Evolutionary conservation across 2,113 vertebrate species (phyloP).

Genomic region (Nesoenas mayeri): DNA sequence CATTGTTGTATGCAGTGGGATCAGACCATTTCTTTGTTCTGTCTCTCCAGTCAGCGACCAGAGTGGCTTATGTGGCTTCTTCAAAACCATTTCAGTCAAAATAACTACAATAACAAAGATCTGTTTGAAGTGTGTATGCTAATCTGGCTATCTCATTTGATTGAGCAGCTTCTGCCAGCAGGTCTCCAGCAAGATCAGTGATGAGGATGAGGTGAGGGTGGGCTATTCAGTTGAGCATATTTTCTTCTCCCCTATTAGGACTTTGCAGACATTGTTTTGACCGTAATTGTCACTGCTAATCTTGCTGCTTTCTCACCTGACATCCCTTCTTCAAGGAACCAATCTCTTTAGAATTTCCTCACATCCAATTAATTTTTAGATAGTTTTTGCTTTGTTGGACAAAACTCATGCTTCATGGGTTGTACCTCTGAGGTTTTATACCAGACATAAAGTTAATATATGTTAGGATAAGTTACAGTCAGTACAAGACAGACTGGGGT

Average conservation of each 20-base stretch:
- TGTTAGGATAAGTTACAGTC: neutral
- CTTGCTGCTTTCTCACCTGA: neutral
- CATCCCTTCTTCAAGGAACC: neutral
- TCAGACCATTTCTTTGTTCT: neutral
- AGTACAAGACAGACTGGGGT: neutral
- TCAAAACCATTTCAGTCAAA: neutral
- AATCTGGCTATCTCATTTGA: neutral
- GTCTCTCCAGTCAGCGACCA: neutral
- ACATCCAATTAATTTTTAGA: neutral
- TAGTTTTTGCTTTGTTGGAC: neutral
- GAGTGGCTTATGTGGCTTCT: neutral
- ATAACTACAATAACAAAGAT: neutral
- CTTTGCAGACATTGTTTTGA: neutral
- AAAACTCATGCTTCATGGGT: neutral
- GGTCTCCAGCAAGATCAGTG: neutral
- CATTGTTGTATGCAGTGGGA: rapidly evolving
- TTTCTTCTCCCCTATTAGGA: neutral
- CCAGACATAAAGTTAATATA: neutral
- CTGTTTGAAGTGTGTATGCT: neutral
- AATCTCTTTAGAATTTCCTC: neutral
- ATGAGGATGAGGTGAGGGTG: neutral
- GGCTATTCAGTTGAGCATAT: neutral
- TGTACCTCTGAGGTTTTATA: neutral
- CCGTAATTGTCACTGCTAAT: neutral
- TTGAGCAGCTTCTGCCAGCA: neutral